Evolutionary conservation across 2,113 vertebrate genomes (phyloP).

Genomic region (Pithys albifrons): DNA sequence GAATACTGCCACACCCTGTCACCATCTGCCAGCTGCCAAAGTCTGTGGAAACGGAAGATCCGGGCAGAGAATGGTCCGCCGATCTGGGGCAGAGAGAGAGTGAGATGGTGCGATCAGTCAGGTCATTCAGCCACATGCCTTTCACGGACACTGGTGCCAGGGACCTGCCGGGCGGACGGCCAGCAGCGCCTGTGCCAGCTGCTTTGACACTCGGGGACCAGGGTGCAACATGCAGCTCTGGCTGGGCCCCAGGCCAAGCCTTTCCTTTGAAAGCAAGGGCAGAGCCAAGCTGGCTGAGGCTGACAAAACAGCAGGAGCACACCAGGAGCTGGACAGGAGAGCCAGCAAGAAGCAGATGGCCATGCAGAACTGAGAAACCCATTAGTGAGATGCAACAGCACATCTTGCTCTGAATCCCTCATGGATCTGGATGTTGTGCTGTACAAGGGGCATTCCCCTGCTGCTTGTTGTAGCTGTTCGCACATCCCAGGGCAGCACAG

Average conservation of each 20-base stretch:
- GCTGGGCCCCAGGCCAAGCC: background rate
- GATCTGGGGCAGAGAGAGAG: conserved; percentile 88
- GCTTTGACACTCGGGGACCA: background rate
- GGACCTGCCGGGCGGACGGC: background rate
- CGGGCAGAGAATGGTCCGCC: conserved; percentile 86
- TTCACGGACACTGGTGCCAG: background rate
- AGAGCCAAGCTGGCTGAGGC: background rate
- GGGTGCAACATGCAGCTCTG: background rate
- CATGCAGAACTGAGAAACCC: conserved; percentile 41
- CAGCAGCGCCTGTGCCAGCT: background rate
- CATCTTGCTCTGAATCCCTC: background rate
- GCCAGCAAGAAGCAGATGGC: conserved; percentile 32
- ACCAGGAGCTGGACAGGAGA: background rate
- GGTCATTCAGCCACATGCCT: conserved; percentile 50
- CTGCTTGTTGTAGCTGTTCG: background rate
- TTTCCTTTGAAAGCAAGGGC: conserved; percentile 4
- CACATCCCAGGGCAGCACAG: background rate
- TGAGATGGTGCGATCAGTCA: conserved; percentile 65
- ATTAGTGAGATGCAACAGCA: background rate
- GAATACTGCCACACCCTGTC: conserved; percentile 96
- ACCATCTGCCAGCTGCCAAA: conserved; percentile 99
- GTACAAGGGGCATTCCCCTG: background rate
- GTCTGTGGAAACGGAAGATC: conserved; percentile 96
- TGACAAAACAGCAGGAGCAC: background rate
- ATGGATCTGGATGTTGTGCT: background rate